Percentiles rank a stretch among this genome's conserved stretches.
Evolutionary conservation across 2,888 invertebrate species (phyloP).

Genomic region (Noctua pronuba): DNA sequence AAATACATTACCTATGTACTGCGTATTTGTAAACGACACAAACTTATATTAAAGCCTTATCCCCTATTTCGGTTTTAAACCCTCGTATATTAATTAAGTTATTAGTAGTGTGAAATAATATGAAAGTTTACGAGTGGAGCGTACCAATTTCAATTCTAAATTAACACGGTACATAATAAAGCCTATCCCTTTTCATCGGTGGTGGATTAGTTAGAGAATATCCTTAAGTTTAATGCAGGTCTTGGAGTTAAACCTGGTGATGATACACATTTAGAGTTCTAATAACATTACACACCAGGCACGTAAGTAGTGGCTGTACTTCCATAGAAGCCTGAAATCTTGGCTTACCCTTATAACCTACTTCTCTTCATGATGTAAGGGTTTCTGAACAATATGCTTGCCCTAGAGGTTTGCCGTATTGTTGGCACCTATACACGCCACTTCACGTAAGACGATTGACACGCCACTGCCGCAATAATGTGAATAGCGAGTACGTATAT

Average conservation of each 20-base stretch:
- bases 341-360: neutral
- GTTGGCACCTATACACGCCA: no score
- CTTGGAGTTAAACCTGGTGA: conserved; percentile 22
- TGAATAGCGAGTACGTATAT: conserved; percentile 27
- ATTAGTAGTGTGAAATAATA: conserved; percentile 62
- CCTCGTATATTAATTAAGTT: conserved; percentile 62
- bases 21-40: conserved; percentile 42
- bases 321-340: neutral
- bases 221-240: conserved; percentile 47
- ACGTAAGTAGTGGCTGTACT: neutral
- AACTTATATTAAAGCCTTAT: conserved; percentile 58
- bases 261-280: conserved; percentile 22
- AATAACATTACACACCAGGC: conserved; percentile 15
- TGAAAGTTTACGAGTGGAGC: conserved; percentile 50
- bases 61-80: conserved; percentile 44
- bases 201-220: conserved; percentile 46
- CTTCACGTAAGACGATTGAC: conserved; percentile 31
- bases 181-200: conserved; percentile 59
- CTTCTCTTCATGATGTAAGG: neutral
- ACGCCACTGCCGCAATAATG: conserved; percentile 33
- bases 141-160: conserved; percentile 54
- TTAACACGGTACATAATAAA: conserved; percentile 61
- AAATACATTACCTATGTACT: conserved; percentile 35
- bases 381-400: no score
- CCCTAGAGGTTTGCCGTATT: no score